Percentiles rank a stretch among this genome's conserved stretches.
phyloP scores from a whole-genome alignment of 2,797 vertebrate genomes.

The Arvicola amphibius region DNA sequence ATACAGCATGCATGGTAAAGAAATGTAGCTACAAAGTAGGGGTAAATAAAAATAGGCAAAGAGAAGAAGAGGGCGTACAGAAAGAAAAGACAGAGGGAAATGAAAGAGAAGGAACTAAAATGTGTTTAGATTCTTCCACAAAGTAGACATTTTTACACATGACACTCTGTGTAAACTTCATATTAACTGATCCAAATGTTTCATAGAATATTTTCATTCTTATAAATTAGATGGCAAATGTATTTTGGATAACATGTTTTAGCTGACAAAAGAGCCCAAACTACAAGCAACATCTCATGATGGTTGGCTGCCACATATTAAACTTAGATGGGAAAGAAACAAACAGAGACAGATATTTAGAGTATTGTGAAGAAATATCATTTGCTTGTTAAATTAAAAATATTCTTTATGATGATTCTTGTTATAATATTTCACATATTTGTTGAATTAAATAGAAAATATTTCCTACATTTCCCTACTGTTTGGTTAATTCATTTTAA shows the following conservation, averaged over 20 bases:
- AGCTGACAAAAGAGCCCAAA: not conserved
- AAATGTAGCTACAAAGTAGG: not conserved
- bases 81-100: not conserved
- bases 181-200: not conserved
- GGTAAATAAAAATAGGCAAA: not conserved
- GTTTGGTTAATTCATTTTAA: not conserved
- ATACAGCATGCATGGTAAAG: not conserved
- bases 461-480: not conserved
- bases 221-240: not conserved
- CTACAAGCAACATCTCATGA: not conserved
- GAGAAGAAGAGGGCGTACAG: not conserved
- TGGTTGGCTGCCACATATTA: not conserved
- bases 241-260: not conserved
- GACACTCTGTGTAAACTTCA: not conserved
- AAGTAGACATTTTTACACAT: not conserved
- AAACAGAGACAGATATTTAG: not conserved
- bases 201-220: not conserved
- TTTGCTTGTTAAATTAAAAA: not conserved
- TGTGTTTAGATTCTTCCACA: not conserved
- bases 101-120: not conserved
- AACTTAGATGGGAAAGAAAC: not conserved
- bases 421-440: not conserved
- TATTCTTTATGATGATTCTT: not conserved
- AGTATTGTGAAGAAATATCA: not conserved
- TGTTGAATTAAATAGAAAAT: not conserved